phyloP scores from a whole-genome alignment of 2,888 invertebrate genomes.

The Pegoplata infirma region DNA sequence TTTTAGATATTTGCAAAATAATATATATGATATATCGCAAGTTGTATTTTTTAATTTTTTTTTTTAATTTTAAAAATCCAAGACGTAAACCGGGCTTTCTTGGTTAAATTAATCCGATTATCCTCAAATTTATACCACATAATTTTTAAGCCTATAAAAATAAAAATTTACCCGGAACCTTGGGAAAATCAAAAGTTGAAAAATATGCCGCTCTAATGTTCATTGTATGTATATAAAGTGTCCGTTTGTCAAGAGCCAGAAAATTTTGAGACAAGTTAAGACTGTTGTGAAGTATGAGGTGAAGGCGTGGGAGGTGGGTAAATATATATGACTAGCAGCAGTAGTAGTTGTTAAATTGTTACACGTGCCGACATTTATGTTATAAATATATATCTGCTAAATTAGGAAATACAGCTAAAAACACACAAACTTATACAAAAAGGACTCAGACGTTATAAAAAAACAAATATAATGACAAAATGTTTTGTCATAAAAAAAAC shows the following conservation, averaged over 20 bases:
- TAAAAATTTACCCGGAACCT: no score
- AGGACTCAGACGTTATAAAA: neutral
- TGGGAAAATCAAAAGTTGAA: no score
- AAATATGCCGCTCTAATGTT: no score
- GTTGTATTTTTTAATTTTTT: no score
- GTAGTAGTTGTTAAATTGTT: conserved; percentile 40
- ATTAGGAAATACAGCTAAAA: conserved; percentile 23
- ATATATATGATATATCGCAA: no score
- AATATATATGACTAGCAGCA: no score
- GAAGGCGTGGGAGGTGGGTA: conserved; percentile 14
- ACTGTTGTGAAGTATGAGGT: neutral
- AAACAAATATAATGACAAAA: neutral
- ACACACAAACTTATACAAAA: neutral
- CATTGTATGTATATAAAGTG: neutral
- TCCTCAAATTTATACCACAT: no score
- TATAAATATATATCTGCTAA: conserved; percentile 44
- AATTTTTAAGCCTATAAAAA: no score
- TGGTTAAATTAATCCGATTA: no score
- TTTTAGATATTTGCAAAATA: no score
- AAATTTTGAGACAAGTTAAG: conserved; percentile 53
- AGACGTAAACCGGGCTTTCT: no score
- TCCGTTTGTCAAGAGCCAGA: conserved; percentile 46
- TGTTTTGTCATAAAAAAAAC: neutral
- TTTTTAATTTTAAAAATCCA: no score
- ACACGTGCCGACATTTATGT: conserved; percentile 54